Base-by-base conservation (phyloP, 2,888 invertebrate species). In the Cryptus armator region DNA sequence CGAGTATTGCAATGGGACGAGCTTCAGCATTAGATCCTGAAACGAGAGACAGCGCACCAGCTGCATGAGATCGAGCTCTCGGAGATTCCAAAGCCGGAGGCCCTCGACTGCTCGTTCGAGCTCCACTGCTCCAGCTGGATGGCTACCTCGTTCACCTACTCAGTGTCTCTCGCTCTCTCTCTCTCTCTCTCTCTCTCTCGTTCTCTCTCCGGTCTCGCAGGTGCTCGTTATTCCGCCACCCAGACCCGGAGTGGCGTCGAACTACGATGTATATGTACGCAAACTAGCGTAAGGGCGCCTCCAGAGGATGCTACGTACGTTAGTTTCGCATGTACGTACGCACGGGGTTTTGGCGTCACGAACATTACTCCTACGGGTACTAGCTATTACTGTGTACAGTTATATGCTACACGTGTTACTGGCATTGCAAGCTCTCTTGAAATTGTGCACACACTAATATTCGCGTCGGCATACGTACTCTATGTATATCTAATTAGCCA, bases 221-320 rank as follows among this genome's bases (percentile, higher is more conserved):
- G 64, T 85, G 85, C 85, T 85, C 85, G 85, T 85, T 85, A 85
- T 85, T 85, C 83, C 85, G 83, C 85, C 80, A 83, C 85, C 85
- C 71, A 83, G 83, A 72, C 76, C 44, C 79, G 37, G 79, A 85
- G 85, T 67, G 53, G 67, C 72, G 75, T 72, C 79, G 62, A 72
- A 68, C 79, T 72, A 46, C 71, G 76, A 71, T 85, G 79, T 75
- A 59, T 78, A 71, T 46, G 64, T 16, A 64, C 59, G 53, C 75
- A 56, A 68, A 79, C 56, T 48, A 74, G 44, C 56, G 70, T 51
- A 67, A 71, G 71, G 32, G 56, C 76, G 37, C 72, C 53, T 72
- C 67, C 56, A 44, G 19, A 48, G 67, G 51, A 75, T 75, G 56
- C 16, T 74, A 68, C 56, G 78, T 72, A 53, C 59, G 78, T 74